Evolutionary conservation across 2,113 vertebrate species (phyloP).

Genomic region (Nothobranchius furzeri): DNA sequence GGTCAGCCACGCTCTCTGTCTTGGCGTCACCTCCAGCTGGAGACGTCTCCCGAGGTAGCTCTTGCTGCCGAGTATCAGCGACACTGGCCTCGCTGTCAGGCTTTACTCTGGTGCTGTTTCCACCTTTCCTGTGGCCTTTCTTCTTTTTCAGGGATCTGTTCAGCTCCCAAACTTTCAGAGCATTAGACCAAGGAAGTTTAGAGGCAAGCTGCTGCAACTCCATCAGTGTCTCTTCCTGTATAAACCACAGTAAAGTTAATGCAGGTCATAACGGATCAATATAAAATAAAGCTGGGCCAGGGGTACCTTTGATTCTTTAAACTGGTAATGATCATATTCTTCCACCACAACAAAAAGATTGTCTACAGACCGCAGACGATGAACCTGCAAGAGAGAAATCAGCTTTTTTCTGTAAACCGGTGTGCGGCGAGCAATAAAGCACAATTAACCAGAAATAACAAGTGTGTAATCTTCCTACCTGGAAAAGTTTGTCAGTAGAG

Average conservation of each 20-base stretch:
- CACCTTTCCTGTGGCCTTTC: constrained; percentile 82
- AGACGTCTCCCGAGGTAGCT: constrained; percentile 15
- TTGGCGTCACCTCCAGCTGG: constrained; percentile 21
- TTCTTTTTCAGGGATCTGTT: constrained; percentile 92
- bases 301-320: constrained; percentile 91
- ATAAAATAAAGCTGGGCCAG: background rate
- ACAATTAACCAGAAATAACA: background rate
- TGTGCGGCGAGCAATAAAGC: too few species aligned
- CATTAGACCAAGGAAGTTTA: constrained; percentile 86
- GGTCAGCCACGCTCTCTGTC: background rate
- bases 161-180: constrained; percentile 89
- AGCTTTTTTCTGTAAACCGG: background rate
- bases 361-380: constrained; percentile 91
- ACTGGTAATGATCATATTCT: constrained; percentile 87
- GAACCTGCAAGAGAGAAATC: constrained; percentile 79
- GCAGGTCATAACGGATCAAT: background rate
- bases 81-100: constrained; percentile 19
- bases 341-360: constrained; percentile 95
- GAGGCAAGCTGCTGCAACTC: constrained; percentile 88
- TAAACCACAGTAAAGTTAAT: constrained; percentile 9
- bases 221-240: constrained; percentile 87
- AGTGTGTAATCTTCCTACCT: constrained; percentile 72
- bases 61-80: constrained; percentile 30
- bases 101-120: constrained; percentile 52
- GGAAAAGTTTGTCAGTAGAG: constrained; percentile 80